Conservation (phyloP, 2,113 vertebrate species). For the Brevimyrus niger region DNA sequence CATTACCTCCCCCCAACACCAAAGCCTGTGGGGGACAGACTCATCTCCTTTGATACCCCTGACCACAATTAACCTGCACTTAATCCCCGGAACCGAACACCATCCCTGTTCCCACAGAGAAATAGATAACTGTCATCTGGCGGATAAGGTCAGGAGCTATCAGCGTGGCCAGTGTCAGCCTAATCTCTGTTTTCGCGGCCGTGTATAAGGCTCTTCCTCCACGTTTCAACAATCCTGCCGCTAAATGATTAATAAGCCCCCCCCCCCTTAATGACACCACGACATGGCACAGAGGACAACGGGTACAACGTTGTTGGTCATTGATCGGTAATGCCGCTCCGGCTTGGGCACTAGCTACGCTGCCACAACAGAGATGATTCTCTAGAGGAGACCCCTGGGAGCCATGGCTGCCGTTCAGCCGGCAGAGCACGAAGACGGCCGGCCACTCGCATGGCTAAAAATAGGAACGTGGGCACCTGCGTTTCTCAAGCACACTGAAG, state of each 20-base stretch:
- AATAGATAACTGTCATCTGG: conserved; percentile 18
- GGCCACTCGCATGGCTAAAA: background rate
- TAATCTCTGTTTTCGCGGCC: background rate
- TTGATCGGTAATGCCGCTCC: background rate
- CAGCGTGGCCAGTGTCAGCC: background rate
- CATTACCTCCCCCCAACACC: conserved; percentile 1
- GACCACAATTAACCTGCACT: conserved; percentile 57
- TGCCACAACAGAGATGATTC: background rate
- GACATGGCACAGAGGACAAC: background rate
- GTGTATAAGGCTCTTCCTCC: background rate
- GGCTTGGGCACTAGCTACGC: background rate
- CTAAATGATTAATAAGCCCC: background rate
- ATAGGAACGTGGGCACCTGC: conserved; percentile 3
- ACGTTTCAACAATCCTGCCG: background rate
- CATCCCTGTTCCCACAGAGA: conserved; percentile 15
- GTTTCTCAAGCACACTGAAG: conserved; percentile 2
- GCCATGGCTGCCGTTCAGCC: background rate
- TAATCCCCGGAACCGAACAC: conserved; percentile 14
- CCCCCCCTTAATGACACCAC: background rate
- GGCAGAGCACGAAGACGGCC: background rate
- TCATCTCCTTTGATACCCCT: conserved; percentile 48
- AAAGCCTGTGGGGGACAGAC: conserved; percentile 33
- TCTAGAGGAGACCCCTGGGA: background rate
- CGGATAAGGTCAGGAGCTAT: background rate
- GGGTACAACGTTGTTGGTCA: background rate